These are phyloP conservation scores for Drosophila histrio DNA, from an alignment of 2,888 invertebrate species.

Conservation along the genomic window DNA sequence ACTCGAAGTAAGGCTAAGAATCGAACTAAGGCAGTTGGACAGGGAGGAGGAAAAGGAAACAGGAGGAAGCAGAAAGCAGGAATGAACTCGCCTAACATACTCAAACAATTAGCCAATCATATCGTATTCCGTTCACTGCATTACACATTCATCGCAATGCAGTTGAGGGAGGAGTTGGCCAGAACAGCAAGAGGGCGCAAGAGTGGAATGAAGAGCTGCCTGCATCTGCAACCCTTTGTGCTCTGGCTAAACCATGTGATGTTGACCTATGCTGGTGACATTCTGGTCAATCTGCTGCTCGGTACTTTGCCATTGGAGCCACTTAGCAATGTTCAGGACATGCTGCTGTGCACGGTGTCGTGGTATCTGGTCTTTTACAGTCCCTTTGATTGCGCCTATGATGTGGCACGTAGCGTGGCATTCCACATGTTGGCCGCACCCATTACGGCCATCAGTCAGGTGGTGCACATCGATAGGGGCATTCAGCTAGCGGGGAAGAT, in stretches of 20 bases:
- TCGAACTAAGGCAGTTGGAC: background rate
- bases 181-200: background rate
- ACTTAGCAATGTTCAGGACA: slow-evolving; percentile 50
- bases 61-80: background rate
- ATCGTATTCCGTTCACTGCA: slow-evolving; percentile 61
- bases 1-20: background rate
- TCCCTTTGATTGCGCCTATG: slow-evolving; percentile 49
- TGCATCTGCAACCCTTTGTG: slow-evolving; percentile 54
- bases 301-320: slow-evolving; percentile 62
- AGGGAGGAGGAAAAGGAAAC: background rate
- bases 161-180: slow-evolving; percentile 59
- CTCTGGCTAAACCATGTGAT: slow-evolving; percentile 60
- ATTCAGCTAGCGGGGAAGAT: slow-evolving; percentile 41
- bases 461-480: slow-evolving; percentile 59
- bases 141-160: slow-evolving; percentile 55
- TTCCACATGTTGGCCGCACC: slow-evolving; percentile 53
- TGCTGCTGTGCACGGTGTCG: slow-evolving; percentile 44
- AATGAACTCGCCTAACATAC: slow-evolving; percentile 45
- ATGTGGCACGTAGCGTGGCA: slow-evolving; percentile 22
- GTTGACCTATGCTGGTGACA: slow-evolving; percentile 61
- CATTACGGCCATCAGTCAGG: slow-evolving; percentile 53
- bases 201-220: background rate
- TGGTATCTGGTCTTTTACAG: slow-evolving; percentile 68
- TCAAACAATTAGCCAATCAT: slow-evolving; percentile 54
- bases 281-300: slow-evolving; percentile 57